These are phyloP conservation scores for Vanacampus margaritifer DNA, from an alignment of 2,113 vertebrate species.

Conservation along the genomic window DNA sequence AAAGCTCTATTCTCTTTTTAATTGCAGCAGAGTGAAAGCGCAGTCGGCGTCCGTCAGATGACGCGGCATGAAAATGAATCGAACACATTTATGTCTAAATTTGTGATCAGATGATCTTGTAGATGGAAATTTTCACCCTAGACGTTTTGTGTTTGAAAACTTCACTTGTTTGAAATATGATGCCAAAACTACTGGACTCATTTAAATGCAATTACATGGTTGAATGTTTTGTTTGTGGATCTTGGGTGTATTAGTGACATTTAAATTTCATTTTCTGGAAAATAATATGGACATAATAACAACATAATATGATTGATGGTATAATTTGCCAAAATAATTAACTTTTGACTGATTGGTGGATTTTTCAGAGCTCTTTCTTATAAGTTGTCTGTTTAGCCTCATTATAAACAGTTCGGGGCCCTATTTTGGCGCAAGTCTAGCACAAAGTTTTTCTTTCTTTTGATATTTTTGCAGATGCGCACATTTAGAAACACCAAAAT, in stretches of 20 bases:
- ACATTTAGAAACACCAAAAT: too few species aligned
- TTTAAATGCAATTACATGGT: neutral
- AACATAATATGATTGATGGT: neutral
- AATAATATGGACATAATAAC: neutral
- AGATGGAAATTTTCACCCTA: neutral
- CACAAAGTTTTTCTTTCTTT: too few species aligned
- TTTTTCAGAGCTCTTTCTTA: neutral
- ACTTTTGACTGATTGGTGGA: neutral
- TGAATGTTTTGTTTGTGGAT: neutral
- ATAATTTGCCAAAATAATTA: neutral
- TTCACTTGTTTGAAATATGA: neutral
- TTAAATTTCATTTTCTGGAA: neutral
- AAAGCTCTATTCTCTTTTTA: constrained; percentile 39
- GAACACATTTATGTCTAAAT: neutral
- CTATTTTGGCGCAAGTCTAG: too few species aligned
- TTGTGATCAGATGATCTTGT: neutral
- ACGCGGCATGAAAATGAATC: neutral
- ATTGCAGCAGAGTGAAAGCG: constrained; percentile 48
- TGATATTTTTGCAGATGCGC: too few species aligned
- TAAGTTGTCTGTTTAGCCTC: neutral
- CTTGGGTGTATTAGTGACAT: neutral
- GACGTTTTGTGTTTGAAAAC: neutral
- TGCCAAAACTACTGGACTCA: neutral
- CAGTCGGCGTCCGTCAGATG: neutral
- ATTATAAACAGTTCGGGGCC: neutral